Evolutionary conservation across 2,113 vertebrate genomes (phyloP), one percentile per base, ranked within the genome.

Genomic region (Choloepus hoffmanni): DNA sequence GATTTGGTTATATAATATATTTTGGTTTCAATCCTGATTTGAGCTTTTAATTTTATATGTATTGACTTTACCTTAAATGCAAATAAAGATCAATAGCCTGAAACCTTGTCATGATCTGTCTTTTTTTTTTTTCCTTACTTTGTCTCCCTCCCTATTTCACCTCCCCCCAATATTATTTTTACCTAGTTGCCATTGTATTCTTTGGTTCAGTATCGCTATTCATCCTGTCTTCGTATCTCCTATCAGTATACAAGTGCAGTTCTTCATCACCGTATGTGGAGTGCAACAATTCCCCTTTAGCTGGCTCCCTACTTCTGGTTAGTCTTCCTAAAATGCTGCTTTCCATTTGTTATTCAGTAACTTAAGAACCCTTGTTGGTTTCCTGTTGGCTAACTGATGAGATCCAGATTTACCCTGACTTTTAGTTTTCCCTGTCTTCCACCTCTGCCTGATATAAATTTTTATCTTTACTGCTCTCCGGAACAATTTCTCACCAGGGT

Each of bases 1-100:
- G 33, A 7, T 95, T 85, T 85, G 62, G 1, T 93, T 95, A 74
- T 92, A 48, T 63, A 83, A 58, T 76, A 83, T 16, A 23, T 58
- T 89, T 92, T 90, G 4, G 14, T 45, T 92, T 92, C 30, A 67
- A 45, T 33, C 50, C 26, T 89, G 43, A 36, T 82, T 77, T 95
- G 43, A 30, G n/a, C 40, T 85, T 81, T 85, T 65, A 89, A 43
- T 45, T 67, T 77, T 96, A 30, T 7, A 18, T 77, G 18, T 33
- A 63, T 63, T 60, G 43, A 14, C 84, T 60, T 77, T 84, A 78
- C 15, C 12, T 58, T 77, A 58, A 14, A 58, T 79, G 33, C 26
- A 79, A 21, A 88, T 85, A 45, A 89, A 85, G 50, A 89, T 90
- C 48, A 72, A 79, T 78, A 72, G 4, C 53, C 55, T 93, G 33